Conservation (phyloP, 2,797 vertebrate species). For the Ctenosaura bakeri region DNA sequence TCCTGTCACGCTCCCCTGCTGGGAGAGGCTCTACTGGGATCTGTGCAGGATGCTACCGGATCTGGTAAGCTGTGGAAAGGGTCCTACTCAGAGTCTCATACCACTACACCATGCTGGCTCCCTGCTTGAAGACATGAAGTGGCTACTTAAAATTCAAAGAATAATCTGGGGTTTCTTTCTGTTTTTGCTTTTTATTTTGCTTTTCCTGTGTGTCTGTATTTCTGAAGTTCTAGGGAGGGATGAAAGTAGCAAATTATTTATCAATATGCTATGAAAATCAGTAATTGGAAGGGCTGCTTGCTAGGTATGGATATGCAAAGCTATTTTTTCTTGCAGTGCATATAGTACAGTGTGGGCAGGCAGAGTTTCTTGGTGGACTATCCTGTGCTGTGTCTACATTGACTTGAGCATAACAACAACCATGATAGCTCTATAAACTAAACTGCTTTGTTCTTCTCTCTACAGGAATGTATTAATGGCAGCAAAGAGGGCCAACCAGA, state of each 20-base stretch:
- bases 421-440: background rate
- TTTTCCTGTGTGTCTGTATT: background rate
- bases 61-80: too few relatives aligned
- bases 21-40: too few relatives aligned
- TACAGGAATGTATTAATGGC: constrained; percentile 91
- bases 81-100: too few relatives aligned
- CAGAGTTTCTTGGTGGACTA: background rate
- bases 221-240: background rate
- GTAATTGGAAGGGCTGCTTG: background rate
- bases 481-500: constrained; percentile 93
- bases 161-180: background rate
- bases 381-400: background rate
- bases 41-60: too few relatives aligned
- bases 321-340: background rate
- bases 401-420: background rate
- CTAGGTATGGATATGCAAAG: background rate
- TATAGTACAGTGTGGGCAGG: background rate
- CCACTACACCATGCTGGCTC: too few relatives aligned
- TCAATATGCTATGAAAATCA: background rate
- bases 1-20: too few relatives aligned
- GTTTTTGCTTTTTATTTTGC: too few relatives aligned
- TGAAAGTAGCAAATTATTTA: background rate
- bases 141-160: background rate
- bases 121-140: too few relatives aligned
- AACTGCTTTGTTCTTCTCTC: constrained; percentile 61